Base-by-base conservation (phyloP, 2,797 vertebrate species). In the Leptodactylus fallax region DNA sequence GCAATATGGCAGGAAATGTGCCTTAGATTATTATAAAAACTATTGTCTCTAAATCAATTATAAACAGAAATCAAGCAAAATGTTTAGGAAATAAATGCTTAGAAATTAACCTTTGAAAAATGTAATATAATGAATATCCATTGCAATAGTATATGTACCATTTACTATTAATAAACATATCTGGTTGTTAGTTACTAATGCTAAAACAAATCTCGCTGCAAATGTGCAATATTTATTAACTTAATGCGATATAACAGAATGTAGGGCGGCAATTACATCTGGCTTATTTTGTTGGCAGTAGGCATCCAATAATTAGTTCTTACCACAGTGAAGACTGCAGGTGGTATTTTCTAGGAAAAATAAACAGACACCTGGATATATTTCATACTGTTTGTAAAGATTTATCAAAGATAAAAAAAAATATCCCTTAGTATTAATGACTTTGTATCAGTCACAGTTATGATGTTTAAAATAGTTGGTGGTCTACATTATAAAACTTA, bases 271-370 rank as follows among this genome's bases (percentile, higher is more conserved):
- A 82, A 69, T 53, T 82, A 53, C 63, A 82, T 47, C 25, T 53
- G 65, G 63, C 17, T 83, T 71, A 56, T 71, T 83, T 16, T 55
- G 65, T 71, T 83, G 65, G 81, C 81, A 83, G 65, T 83, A 71
- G 16, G 61, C 1, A 14, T 82, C 14, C 63, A 69, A 69, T 83
- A 83, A 83, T 56, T 55, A 83, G 14, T 55, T 83, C 47, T 36
- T 69, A 67, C 71, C 36, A 71, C 14, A 56, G 23, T 71, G 19
- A 67, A 69, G 23, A 8, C 16, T 83, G 25, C 65, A 58, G 65
- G 65, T 83, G 81, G 53, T n/a, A 83, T 72, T 56, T 83, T 83
- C 11, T 47, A 13, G 51, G 25, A 17, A 51, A 72, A 58, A 83
- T 83, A 72, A 55, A 82, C 8, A 36, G 60, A 65, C 25, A 71